Base-by-base conservation (phyloP, 2,113 vertebrate species). In the Microtus pennsylvanicus region DNA sequence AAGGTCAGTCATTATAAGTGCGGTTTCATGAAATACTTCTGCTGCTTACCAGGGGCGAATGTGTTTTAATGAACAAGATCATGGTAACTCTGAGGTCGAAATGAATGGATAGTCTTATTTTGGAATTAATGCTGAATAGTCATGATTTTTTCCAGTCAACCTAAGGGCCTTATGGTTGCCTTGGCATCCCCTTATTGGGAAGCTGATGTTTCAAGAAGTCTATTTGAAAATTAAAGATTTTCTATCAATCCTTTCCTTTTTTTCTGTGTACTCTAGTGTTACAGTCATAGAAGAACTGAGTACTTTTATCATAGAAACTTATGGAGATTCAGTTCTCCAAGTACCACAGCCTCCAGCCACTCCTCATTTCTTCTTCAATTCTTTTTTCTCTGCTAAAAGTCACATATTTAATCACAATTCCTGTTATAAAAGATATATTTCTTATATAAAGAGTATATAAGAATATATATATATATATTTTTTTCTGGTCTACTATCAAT, bases 81-180 rank as follows among this genome's bases (percentile, higher is more conserved):
- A 55, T 89, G 67, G 89, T n/a, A 82, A 91, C 92, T 95, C 50
- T 42, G 61, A 58, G 61, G 89, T 82, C 91, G 21, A 77, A 93
- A 92, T 61, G 80, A 93, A 19, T 30, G 26, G 93, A 91, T 70
- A 50, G 61, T 17, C 11, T 38, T 50, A 26, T 82, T 95, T 94
- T 91, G 45, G 28, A 38, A 38, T 38, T 74, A 74, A 38, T 38
- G 35, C 8, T 38, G 70, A 74, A 72, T 80, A 42, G 30, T 45
- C 82, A 45, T 65, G 94, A 89, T 86, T 82, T 67, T 91, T 95
- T 33, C 87, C 72, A 6, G 91, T 4, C 5, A 94, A 65, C 33
- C 91, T 21, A 89, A 21, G 21, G 28, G 80, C 33, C 30, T 70
- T 7, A 76, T 88, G 72, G 65, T 5, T 75, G 21, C 6, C 75